These are phyloP conservation scores for Alsophila aescularia DNA, from an alignment of 2,888 invertebrate genomes.

Conservation along the genomic window DNA sequence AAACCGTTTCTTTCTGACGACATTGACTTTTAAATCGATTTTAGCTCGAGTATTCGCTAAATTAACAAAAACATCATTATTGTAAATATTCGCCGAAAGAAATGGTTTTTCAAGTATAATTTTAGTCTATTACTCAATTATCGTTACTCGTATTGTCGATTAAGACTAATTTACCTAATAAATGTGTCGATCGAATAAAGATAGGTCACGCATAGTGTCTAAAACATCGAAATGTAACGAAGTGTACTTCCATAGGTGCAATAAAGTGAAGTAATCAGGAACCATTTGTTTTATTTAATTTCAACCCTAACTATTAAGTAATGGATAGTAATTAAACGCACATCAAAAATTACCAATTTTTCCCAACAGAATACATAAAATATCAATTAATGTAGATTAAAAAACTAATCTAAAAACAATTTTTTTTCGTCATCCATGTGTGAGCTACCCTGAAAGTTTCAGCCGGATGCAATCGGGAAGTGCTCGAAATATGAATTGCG, in stretches of 20 bases:
- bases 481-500: too few relatives aligned
- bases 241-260: slow-evolving; percentile 83
- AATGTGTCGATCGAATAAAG: slow-evolving; percentile 47
- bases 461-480: too few relatives aligned
- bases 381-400: too few relatives aligned
- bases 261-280: slow-evolving; percentile 74
- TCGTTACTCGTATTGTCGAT: slow-evolving; percentile 24
- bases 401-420: too few relatives aligned
- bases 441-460: too few relatives aligned
- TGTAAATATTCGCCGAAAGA: slow-evolving; percentile 11
- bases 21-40: neutral
- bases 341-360: too few relatives aligned
- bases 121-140: neutral
- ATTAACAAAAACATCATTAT: neutral
- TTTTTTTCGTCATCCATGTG: too few relatives aligned
- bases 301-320: neutral
- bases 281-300: slow-evolving; percentile 46
- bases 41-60: neutral
- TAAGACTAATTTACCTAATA: slow-evolving; percentile 39
- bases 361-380: too few relatives aligned
- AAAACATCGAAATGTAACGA: slow-evolving; percentile 74
- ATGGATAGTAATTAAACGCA: too few relatives aligned
- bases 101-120: slow-evolving; percentile 18
- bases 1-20: slow-evolving; percentile 24
- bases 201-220: slow-evolving; percentile 47